Evolutionary conservation across 2,888 invertebrate species (phyloP), one percentile per base, ranked within the genome.

Genomic region (Lottia scabra): DNA sequence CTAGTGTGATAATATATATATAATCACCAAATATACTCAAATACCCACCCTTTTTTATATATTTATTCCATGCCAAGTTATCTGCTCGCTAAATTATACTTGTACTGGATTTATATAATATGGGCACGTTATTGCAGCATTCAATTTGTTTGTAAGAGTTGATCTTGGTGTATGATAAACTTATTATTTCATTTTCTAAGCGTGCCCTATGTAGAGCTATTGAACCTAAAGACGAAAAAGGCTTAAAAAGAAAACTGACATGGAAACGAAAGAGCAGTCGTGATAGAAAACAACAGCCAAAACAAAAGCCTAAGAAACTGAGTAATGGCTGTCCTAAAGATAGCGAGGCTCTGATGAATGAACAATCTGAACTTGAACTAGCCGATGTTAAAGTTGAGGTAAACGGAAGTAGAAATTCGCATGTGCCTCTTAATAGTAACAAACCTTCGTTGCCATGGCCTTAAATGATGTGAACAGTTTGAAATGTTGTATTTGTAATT

Each of bases 171-270:
- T 16, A 30, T 38, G 63, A 67, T 48, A 8, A 46, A 44, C 19
- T 70, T 44, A 63, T 62, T 56, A 73, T 65, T 43, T 70, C 71
- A 48, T 23, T 67, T 67, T 67, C 23, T 27, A 76, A 86, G 86
- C 76, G 81, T 45, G 85, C 83, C 15, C 72, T 86, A 23, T 84
- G 84, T 71, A 77, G 84, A 75, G 86, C 86, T 12, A 80, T 80
- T 65, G 82, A 85, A 63, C 83, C 84, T 8, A 23, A 77, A 1
- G 74, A 77, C 15, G 81, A 81, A 67, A 75, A 63, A 77, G 73
- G 80, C 63, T 70, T 72, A 26, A 75, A 82, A 69, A 75, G 78
- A 67, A 75, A 69, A 46, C 74, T 74, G 44, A 75, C 78, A 23
- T 79, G 77, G 77, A 69, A 75, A 27, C 75, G 76, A 38, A 81